Base-by-base conservation (phyloP, 1,140 invertebrate genomes). In the Nephila pilipes region DNA sequence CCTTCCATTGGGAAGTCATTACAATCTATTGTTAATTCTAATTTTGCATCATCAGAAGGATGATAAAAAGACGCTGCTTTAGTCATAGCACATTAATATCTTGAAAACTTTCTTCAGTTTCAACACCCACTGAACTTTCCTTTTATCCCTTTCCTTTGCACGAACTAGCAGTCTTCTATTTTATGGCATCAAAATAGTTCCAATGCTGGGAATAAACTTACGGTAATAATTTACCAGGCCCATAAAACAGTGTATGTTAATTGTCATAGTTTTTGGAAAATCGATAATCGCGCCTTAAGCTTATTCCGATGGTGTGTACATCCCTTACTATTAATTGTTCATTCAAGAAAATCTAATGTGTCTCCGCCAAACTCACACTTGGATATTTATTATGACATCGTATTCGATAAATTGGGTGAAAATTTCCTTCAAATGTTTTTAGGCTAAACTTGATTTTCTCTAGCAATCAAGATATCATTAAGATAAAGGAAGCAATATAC, bases 101-200 rank as follows among this genome's bases (percentile, higher is more conserved):
- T 38, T 63, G 81, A 1, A 8, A 38, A 88, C 32, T 75, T 22
- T 75, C 36, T 36, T 55, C 25, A 25, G 36, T 20, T 80, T 3
- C 0, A 80, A 12, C 20, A 25, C 2, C 55, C 94, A 4, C 63
- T 20, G 0, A 22, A 75, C 94, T 94, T 94, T n/a, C 22, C 25
- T 6, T 94, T 79, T 85, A 80, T 93, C 91, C 36, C 87, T 85
- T 25, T 79, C 63, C 57, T 91, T 91, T 38, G 55, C 29, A 14
- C 38, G n/a, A n/a, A n/a, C 90, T 91, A 38, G 60, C 38, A 85
- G 63, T 63, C 38, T 36, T 32, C 12, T 22, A 38, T 32, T 90
- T 14, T 79, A 57, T 32, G 3, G 22, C 18, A 38, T 60, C 54
- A 80, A 65, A 54, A 80, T 29, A 16, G 55, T n/a, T 18, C 57